A percentile compares a stretch with the other conserved stretches of the same genome.
Conservation (phyloP, 1,140 invertebrate genomes). For the Steinernema feltiae region DNA sequence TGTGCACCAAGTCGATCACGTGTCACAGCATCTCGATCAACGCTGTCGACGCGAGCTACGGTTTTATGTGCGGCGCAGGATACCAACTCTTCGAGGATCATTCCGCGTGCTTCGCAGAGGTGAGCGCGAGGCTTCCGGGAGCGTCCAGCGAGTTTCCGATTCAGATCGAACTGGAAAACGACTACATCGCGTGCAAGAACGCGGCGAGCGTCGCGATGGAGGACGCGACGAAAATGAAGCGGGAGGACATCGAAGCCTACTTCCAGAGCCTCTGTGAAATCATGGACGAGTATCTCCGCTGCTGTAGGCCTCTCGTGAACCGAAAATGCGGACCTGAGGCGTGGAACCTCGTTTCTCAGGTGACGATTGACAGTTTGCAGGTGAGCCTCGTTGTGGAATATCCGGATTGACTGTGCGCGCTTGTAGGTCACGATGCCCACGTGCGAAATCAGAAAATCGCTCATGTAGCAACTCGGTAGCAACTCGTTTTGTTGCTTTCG, state of each 20-base stretch:
- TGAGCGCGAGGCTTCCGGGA: too few species aligned
- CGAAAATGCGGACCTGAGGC: conserved; percentile 34
- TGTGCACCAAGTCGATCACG: conserved; percentile 22
- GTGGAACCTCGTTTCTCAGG: conserved; percentile 32
- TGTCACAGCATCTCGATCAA: conserved; percentile 37
- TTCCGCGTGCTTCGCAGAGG: conserved; percentile 37
- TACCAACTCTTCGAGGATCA: conserved; percentile 36
- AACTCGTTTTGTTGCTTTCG: background rate
- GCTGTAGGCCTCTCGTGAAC: conserved; percentile 35
- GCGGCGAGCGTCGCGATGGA: conserved; percentile 35
- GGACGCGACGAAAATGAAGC: conserved; percentile 26
- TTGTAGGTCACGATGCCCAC: background rate
- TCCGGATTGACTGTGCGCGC: background rate
- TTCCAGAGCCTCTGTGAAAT: conserved; percentile 30
- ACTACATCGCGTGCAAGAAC: conserved; percentile 37
- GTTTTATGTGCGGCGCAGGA: conserved; percentile 38
- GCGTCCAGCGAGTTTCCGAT: too few species aligned
- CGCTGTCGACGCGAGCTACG: conserved; percentile 35
- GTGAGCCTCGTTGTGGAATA: background rate
- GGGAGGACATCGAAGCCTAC: conserved; percentile 29
- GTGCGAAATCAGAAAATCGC: background rate
- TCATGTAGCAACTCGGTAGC: background rate
- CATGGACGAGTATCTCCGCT: conserved; percentile 41
- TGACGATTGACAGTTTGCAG: background rate
- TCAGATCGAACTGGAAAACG: conserved; percentile 32